Percentiles rank a stretch among this genome's conserved stretches.
Conservation (phyloP, 2,113 vertebrate species). For the Parus major region DNA sequence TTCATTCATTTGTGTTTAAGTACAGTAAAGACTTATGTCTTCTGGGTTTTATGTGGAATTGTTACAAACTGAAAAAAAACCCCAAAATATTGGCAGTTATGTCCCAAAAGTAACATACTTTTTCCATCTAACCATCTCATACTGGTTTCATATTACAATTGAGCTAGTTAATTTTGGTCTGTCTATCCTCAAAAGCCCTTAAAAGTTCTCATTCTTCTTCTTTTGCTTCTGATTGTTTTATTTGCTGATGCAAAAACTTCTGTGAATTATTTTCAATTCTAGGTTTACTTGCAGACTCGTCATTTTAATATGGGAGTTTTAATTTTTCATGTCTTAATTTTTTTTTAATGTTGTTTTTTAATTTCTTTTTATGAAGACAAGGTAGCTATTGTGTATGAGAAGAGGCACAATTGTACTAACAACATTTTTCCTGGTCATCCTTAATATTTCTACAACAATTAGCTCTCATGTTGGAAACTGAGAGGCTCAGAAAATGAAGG, state of each 20-base stretch:
- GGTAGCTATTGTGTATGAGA: background rate
- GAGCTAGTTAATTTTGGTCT: background rate
- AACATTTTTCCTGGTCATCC: background rate
- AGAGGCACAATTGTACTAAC: background rate
- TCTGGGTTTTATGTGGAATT: background rate
- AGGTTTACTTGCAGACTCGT: background rate
- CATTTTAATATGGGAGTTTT: background rate
- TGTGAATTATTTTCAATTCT: background rate
- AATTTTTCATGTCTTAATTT: background rate
- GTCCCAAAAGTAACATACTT: background rate
- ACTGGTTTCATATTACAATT: background rate
- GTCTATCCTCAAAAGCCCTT: background rate
- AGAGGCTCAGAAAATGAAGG: background rate
- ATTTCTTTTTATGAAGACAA: background rate
- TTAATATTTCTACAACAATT: background rate
- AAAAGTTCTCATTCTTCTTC: background rate
- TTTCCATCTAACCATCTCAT: background rate
- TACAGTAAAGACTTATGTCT: background rate
- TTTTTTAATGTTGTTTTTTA: background rate
- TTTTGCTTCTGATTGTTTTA: background rate
- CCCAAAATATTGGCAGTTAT: background rate
- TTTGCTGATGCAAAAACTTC: background rate
- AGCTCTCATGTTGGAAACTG: background rate
- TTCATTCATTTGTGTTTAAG: background rate
- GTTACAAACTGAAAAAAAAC: background rate